A percentile compares a stretch with the other conserved stretches of the same genome.
These are phyloP conservation scores for Amaurobius ferox DNA, from an alignment of 2,888 invertebrate genomes.

Conservation along the genomic window DNA sequence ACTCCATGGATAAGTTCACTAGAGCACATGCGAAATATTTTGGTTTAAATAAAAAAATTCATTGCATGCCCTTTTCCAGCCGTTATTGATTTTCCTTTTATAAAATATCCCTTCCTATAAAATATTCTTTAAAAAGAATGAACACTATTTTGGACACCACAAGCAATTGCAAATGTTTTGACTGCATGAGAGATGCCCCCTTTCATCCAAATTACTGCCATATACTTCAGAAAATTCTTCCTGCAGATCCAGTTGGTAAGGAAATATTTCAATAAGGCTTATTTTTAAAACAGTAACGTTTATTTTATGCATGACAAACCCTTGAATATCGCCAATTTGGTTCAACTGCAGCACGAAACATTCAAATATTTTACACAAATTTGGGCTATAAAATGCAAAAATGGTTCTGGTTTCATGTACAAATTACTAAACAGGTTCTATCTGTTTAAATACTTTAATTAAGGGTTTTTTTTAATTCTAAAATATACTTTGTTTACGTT, in stretches of 20 bases:
- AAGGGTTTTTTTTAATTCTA: too few species aligned
- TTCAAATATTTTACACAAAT: background rate
- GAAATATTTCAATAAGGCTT: background rate
- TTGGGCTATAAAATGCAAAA: background rate
- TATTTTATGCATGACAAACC: too few species aligned
- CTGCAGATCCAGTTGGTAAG: conserved; percentile 18
- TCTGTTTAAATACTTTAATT: too few species aligned
- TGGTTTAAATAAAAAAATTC: too few species aligned
- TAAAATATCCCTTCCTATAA: too few species aligned
- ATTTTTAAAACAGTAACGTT: background rate
- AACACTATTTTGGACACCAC: conserved; percentile 19
- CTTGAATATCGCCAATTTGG: too few species aligned
- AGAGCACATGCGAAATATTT: too few species aligned
- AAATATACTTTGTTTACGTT: too few species aligned
- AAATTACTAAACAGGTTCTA: too few species aligned
- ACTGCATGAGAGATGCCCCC: conserved; percentile 23
- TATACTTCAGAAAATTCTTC: conserved; percentile 1
- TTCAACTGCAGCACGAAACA: background rate
- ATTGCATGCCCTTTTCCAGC: too few species aligned
- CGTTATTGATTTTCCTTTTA: too few species aligned
- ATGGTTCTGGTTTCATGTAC: background rate
- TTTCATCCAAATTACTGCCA: conserved; percentile 12
- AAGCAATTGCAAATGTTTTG: conserved; percentile 23
- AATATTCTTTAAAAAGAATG: conserved; percentile 6
- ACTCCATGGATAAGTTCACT: too few species aligned